Conservation (phyloP, 2,888 invertebrate species). For the Spialia ferax region DNA sequence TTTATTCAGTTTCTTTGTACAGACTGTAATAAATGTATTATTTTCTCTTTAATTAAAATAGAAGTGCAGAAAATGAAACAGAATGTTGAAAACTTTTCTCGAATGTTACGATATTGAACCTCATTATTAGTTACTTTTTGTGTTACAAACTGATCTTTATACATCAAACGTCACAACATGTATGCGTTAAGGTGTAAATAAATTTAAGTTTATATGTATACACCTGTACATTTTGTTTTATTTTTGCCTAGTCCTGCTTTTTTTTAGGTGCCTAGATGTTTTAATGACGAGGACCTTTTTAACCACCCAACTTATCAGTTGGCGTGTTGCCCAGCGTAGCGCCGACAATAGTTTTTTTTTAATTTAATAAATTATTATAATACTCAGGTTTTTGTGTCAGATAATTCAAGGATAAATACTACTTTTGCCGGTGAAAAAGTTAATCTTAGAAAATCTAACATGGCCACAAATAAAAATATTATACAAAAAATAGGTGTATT, state of each 20-base stretch:
- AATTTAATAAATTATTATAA: too few species aligned
- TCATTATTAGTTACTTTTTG: conserved; percentile 51
- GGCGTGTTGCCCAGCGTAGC: too few species aligned
- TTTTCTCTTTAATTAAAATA: conserved; percentile 44
- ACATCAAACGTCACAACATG: conserved; percentile 78
- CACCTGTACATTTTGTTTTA: conserved; percentile 78
- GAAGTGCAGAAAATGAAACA: neutral
- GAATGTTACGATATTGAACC: conserved; percentile 50
- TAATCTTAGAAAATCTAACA: too few species aligned
- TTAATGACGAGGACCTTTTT: too few species aligned
- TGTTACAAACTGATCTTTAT: conserved; percentile 59
- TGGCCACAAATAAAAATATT: too few species aligned
- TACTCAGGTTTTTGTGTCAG: too few species aligned
- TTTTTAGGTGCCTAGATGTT: too few species aligned
- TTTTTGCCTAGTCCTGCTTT: conserved; percentile 43
- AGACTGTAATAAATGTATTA: conserved; percentile 50
- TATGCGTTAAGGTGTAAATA: conserved; percentile 84
- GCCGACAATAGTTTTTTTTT: too few species aligned
- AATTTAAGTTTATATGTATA: conserved; percentile 84
- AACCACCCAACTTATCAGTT: too few species aligned
- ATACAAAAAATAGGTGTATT: too few species aligned
- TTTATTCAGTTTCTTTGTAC: conserved; percentile 48
- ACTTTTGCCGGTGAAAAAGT: too few species aligned
- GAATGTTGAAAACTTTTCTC: conserved; percentile 45
- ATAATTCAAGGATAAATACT: too few species aligned